Percentiles rank a stretch among this genome's conserved stretches.
phyloP scores from a whole-genome alignment of 2,113 vertebrate species.

The Sphyrna mokarran region DNA sequence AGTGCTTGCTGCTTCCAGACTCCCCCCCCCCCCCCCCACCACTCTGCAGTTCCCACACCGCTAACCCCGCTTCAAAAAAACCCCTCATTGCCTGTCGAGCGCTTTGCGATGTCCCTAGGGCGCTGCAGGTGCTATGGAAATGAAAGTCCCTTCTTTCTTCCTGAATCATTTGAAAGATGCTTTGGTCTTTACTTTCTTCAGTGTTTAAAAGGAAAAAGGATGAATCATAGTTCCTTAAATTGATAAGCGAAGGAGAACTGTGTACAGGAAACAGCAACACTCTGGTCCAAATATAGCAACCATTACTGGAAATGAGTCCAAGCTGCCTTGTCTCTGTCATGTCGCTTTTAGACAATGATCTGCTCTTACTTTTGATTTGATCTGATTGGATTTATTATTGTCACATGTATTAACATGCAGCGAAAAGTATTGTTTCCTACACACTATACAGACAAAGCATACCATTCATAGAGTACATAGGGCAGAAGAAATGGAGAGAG shows the following conservation, averaged over 20 bases:
- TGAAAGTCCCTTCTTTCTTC: not conserved
- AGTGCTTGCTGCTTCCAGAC: not conserved
- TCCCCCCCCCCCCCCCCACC: too few relatives aligned
- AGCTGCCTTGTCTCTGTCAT: not conserved
- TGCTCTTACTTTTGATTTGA: not conserved
- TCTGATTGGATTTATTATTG: too few relatives aligned
- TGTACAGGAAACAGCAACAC: not conserved
- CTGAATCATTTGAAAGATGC: not conserved
- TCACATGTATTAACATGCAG: too few relatives aligned
- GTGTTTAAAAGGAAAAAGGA: not conserved
- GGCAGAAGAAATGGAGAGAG: too few relatives aligned
- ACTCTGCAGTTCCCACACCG: not conserved
- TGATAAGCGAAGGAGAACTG: not conserved
- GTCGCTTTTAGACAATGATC: not conserved
- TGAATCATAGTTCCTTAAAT: not conserved
- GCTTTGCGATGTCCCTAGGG: not conserved
- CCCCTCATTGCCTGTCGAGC: not conserved
- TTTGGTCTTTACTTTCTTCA: not conserved
- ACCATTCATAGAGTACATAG: too few relatives aligned
- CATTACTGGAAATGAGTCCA: not conserved
- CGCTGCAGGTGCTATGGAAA: not conserved
- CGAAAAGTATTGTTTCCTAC: too few relatives aligned
- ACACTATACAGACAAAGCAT: too few relatives aligned
- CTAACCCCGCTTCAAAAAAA: too few relatives aligned
- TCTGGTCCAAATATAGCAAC: not conserved